Conservation (phyloP, 2,888 invertebrate genomes). For the Diplazon laetatorius region DNA sequence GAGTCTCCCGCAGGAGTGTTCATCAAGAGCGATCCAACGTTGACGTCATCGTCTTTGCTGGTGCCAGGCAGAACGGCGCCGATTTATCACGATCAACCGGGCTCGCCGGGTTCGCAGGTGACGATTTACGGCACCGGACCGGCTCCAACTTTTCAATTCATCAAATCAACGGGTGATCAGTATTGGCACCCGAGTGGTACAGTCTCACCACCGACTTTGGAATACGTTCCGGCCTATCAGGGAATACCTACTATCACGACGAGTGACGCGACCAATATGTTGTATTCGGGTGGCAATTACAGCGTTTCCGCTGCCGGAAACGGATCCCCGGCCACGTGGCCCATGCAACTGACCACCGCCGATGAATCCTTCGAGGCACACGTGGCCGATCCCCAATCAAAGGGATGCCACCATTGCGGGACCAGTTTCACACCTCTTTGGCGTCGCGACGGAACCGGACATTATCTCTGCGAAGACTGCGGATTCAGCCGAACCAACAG, state of each 20-base stretch:
- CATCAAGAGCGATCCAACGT: conserved; percentile 87
- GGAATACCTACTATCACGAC: conserved; percentile 74
- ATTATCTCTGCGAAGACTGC: conserved; percentile 95
- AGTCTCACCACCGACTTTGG: conserved; percentile 70
- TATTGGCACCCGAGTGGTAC: conserved; percentile 69
- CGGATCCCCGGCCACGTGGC: conserved; percentile 84
- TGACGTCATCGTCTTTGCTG: conserved; percentile 86
- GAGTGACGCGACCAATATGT: conserved; percentile 74
- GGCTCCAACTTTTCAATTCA: conserved; percentile 84
- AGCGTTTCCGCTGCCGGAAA: conserved; percentile 81
- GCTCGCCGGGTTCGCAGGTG: conserved; percentile 86
- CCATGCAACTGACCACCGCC: conserved; percentile 80
- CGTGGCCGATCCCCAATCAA: conserved; percentile 84
- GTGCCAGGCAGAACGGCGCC: conserved; percentile 82
- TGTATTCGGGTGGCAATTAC: conserved; percentile 76
- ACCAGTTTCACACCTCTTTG: conserved; percentile 90
- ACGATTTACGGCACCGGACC: conserved; percentile 84
- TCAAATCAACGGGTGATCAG: conserved; percentile 82
- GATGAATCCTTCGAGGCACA: conserved; percentile 84
- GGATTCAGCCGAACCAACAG: conserved; percentile 84
- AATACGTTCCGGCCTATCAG: conserved; percentile 78
- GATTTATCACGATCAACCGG: conserved; percentile 84
- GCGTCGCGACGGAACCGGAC: conserved; percentile 93
- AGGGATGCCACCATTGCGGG: conserved; percentile 89
- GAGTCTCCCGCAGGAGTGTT: conserved; percentile 84